phyloP scores from a whole-genome alignment of 2,888 invertebrate species.

The Heliconius charithonia region DNA sequence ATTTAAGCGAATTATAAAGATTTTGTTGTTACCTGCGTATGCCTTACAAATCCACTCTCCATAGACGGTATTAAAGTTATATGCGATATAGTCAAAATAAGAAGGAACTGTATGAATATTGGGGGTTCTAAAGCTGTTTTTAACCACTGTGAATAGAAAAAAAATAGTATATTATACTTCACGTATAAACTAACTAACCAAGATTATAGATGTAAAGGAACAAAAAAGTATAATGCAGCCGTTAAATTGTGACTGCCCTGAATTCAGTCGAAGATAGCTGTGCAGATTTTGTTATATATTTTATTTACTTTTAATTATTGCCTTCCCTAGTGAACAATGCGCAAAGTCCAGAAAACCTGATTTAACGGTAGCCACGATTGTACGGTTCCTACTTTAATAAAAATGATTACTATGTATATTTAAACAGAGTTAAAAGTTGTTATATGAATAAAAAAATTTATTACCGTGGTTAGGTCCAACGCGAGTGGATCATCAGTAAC shows the following conservation, averaged over 20 bases:
- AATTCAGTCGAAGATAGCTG: no score
- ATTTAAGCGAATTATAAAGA: neutral
- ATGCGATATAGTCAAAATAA: slow-evolving; percentile 70
- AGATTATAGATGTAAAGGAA: neutral
- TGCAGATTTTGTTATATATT: no score
- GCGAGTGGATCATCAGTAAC: slow-evolving; percentile 68
- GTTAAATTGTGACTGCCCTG: no score
- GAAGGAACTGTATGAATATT: slow-evolving; percentile 65
- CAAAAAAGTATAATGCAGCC: no score
- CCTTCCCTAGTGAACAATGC: no score
- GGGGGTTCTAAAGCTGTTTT: slow-evolving; percentile 57
- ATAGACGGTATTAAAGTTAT: slow-evolving; percentile 69
- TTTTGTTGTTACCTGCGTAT: slow-evolving; percentile 62
- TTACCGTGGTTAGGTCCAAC: slow-evolving; percentile 65
- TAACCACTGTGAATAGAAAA: slow-evolving; percentile 60
- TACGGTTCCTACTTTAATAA: no score
- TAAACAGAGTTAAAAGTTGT: neutral
- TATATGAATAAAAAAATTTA: slow-evolving; percentile 33
- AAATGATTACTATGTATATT: neutral
- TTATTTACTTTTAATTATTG: no score
- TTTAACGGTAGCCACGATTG: no score
- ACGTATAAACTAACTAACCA: no score
- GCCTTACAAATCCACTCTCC: slow-evolving; percentile 69
- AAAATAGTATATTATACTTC: neutral
- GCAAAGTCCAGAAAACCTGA: no score